A percentile compares a stretch with the other conserved stretches of the same genome.
These are phyloP conservation scores for Yponomeuta cagnagella DNA, from an alignment of 2,888 invertebrate species.

Conservation along the genomic window DNA sequence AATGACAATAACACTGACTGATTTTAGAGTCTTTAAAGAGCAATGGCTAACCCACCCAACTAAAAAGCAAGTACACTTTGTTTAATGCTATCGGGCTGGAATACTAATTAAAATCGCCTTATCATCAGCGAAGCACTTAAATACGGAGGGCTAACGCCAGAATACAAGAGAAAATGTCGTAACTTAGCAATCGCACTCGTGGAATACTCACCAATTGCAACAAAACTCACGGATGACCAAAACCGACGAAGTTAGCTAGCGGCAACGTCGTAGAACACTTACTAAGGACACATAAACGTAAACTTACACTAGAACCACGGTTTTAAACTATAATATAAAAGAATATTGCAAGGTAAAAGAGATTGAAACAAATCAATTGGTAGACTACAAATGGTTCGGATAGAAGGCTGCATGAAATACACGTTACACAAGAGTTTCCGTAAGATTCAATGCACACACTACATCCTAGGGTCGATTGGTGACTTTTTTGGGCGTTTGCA, in stretches of 20 bases:
- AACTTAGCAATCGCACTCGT: constrained; percentile 30
- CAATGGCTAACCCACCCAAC: not conserved
- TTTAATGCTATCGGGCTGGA: not conserved
- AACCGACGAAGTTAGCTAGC: constrained; percentile 20
- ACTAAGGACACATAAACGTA: constrained; percentile 25
- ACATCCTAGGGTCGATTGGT: constrained; percentile 52
- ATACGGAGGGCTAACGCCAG: constrained; percentile 18
- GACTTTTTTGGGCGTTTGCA: constrained; percentile 64
- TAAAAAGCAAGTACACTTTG: not conserved
- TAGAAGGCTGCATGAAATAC: constrained; percentile 45
- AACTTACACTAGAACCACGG: constrained; percentile 37
- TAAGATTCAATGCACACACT: constrained; percentile 54
- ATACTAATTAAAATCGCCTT: constrained; percentile 19
- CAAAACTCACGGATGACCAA: constrained; percentile 30
- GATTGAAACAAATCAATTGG: constrained; percentile 39
- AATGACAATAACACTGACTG: not conserved
- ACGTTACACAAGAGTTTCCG: constrained; percentile 48
- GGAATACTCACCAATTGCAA: constrained; percentile 37
- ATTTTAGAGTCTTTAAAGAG: not conserved
- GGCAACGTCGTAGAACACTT: constrained; percentile 8
- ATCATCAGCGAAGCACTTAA: constrained; percentile 33
- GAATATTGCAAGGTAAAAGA: constrained; percentile 32
- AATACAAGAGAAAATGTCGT: constrained; percentile 21
- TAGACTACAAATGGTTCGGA: constrained; percentile 36
- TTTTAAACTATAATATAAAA: constrained; percentile 36